Evolutionary conservation across 2,888 invertebrate genomes (phyloP), one percentile per base, ranked within the genome.

Genomic region (Mythimna ferrago): DNA sequence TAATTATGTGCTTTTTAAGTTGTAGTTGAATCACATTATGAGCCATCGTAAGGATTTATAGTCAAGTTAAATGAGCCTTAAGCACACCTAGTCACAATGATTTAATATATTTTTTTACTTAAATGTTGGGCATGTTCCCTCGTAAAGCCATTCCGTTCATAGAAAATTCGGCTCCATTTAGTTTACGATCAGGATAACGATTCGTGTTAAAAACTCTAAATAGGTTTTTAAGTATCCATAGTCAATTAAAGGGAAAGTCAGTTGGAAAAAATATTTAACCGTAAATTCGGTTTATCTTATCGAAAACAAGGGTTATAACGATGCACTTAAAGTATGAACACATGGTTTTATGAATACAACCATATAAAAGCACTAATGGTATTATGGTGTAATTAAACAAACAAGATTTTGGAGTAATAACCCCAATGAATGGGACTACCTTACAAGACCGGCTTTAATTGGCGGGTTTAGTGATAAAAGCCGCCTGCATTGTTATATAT

Each of bases 191-290:
- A 89, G 91, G 90, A 91, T 90, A 91, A 90, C 84, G 83, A 86
- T 88, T 82, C 80, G 78, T 85, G 84, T 89, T 88, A 88, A 89
- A 87, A 90, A 88, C 88, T 87, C 89, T 89, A 89, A 92, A 92
- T 88, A 89, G 88, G 83, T 89, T 89, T 89, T 91, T 89, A 92
- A 92, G 89, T 89, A 89, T 84, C 87, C 85, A 82, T 83, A 88
- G 93, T 91, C 92, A 92, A 94, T 94, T 93, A 94, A 91, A 89
- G 90, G 88, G 91, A 93, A 93, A 93, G 91, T 86, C 83, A 82
- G 88, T 86, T 38, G 65, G 90, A 66, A 66, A 89, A 90, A 89
- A 82, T 86, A 89, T 86, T 86, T 86, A 83, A 72, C 76, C 87
- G 89, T 92, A 91, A 91, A 91, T 91, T 89, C 77, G 76, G 60